Conservation (phyloP, 2,888 invertebrate species). For the Microplitis deprimator region DNA sequence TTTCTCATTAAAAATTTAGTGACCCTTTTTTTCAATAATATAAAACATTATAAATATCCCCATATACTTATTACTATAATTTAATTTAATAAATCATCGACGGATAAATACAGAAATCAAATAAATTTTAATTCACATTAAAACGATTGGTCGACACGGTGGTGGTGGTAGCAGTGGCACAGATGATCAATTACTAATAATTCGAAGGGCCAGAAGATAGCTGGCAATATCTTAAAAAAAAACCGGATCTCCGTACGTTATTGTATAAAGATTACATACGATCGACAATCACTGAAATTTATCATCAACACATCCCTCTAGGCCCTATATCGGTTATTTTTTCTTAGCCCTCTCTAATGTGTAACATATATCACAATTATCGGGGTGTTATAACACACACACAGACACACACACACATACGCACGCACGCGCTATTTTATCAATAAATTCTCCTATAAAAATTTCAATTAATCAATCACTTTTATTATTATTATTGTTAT, state of each 20-base stretch:
- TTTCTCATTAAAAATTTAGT: background rate
- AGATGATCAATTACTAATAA: conserved; percentile 30
- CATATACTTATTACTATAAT: conserved; percentile 56
- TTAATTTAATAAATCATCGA: conserved; percentile 59
- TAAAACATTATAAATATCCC: conserved; percentile 48
- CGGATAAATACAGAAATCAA: conserved; percentile 47
- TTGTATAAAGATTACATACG: conserved; percentile 16
- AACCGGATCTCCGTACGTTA: conserved; percentile 32
- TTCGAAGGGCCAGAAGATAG: conserved; percentile 7
- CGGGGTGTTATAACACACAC: conserved; percentile 8
- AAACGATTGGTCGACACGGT: conserved; percentile 41
- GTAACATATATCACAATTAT: conserved; percentile 33
- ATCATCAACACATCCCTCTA: conserved; percentile 31
- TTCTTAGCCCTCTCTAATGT: conserved; percentile 33
- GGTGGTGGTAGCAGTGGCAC: background rate
- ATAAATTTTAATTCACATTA: conserved; percentile 58
- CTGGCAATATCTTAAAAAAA: background rate
- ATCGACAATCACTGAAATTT: conserved; percentile 29
- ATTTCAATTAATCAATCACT: conserved; percentile 17
- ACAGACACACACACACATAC: background rate
- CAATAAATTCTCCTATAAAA: conserved; percentile 2
- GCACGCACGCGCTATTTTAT: background rate
- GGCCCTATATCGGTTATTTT: conserved; percentile 22
- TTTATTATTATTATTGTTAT: background rate
- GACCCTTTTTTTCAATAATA: conserved; percentile 14